phyloP scores from a whole-genome alignment of 1,140 invertebrate genomes.

The Whitmania pigra region DNA sequence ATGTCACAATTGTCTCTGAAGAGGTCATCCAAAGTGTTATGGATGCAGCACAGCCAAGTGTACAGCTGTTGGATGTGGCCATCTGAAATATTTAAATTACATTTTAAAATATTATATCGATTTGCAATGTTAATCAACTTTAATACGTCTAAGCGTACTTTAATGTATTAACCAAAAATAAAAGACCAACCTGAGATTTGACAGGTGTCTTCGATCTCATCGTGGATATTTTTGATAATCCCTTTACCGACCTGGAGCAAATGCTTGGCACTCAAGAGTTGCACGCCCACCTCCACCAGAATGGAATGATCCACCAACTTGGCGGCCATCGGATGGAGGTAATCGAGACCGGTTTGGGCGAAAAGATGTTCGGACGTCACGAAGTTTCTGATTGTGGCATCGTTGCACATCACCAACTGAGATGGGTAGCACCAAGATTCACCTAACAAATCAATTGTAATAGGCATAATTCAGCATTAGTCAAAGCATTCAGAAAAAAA shows the following conservation, averaged over 20 bases:
- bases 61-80: too few species aligned
- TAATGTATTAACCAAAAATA: neutral
- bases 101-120: neutral
- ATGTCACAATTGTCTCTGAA: too few species aligned
- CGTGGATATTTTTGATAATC: conserved; percentile 18
- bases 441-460: conserved; percentile 27
- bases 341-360: conserved; percentile 33
- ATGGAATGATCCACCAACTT: conserved; percentile 29
- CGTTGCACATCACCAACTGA: conserved; percentile 33
- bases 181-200: conserved; percentile 3
- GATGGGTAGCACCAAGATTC: conserved; percentile 36
- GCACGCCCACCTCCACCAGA: conserved; percentile 33
- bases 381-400: conserved; percentile 30
- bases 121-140: too few species aligned
- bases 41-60: too few species aligned
- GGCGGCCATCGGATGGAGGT: conserved; percentile 34
- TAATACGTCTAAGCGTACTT: too few species aligned
- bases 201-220: neutral
- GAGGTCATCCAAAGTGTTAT: too few species aligned
- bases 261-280: conserved; percentile 33
- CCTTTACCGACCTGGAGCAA: conserved; percentile 34
- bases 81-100: neutral
- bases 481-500: too few species aligned
- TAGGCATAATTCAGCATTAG: too few species aligned
- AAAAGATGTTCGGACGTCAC: conserved; percentile 33